Conservation (phyloP, 2,888 invertebrate species). For the Cheilosia scutellata region DNA sequence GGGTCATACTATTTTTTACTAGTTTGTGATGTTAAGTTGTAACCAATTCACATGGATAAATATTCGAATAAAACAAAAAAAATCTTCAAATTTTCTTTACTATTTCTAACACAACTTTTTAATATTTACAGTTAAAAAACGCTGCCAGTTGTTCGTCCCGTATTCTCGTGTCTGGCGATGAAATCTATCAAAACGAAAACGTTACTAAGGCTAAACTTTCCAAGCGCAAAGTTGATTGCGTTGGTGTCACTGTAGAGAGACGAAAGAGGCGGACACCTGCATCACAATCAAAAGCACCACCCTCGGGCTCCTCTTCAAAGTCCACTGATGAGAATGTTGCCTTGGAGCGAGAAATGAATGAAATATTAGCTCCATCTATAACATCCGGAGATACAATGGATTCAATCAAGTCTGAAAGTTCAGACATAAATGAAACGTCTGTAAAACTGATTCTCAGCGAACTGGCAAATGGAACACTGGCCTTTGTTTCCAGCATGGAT, state of each 20-base stretch:
- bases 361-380: slow-evolving; percentile 32
- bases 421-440: slow-evolving; percentile 78
- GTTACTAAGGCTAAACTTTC: slow-evolving; percentile 77
- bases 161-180: slow-evolving; percentile 78
- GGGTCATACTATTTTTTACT: no score
- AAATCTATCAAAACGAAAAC: slow-evolving; percentile 81
- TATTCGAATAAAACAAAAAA: no score
- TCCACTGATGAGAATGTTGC: slow-evolving; percentile 28
- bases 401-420: slow-evolving; percentile 45
- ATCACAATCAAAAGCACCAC: background rate
- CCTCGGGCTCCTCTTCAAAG: background rate
- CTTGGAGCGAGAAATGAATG: slow-evolving; percentile 35
- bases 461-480: slow-evolving; percentile 82
- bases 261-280: slow-evolving; percentile 38
- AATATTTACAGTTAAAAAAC: slow-evolving; percentile 61
- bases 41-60: no score
- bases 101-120: no score
- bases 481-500: slow-evolving; percentile 82
- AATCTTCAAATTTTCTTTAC: no score
- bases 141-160: slow-evolving; percentile 78
- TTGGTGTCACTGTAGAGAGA: slow-evolving; percentile 36
- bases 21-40: no score
- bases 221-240: slow-evolving; percentile 73
- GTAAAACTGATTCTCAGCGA: slow-evolving; percentile 81
- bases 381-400: slow-evolving; percentile 38